phyloP scores from a whole-genome alignment of 2,888 invertebrate genomes.

The Dorcus parallelipipedus region DNA sequence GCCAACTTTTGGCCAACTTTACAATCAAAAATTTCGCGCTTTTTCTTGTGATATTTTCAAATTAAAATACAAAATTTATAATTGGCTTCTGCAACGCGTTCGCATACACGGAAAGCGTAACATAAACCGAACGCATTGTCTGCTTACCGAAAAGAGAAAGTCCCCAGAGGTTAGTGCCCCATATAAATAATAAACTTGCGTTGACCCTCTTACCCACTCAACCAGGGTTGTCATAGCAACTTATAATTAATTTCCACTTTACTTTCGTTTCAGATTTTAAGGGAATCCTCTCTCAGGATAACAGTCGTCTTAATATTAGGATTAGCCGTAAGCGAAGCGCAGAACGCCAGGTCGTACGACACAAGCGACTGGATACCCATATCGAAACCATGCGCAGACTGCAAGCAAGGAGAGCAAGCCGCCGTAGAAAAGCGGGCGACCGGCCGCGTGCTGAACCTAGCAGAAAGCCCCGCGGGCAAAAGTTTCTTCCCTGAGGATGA shows the following conservation, averaged over 20 bases:
- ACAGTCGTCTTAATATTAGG: slow-evolving; percentile 8
- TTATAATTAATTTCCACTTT: not conserved
- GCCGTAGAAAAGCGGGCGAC: slow-evolving; percentile 34
- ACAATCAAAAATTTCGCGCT: too few species aligned
- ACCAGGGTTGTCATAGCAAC: not conserved
- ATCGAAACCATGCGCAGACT: slow-evolving; percentile 42
- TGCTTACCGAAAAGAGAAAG: too few species aligned
- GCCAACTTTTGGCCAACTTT: too few species aligned
- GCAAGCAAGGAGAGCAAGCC: slow-evolving; percentile 24
- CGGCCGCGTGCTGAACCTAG: slow-evolving; percentile 42
- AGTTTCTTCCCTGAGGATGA: slow-evolving; percentile 37
- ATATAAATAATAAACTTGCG: too few species aligned
- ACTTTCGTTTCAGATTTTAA: slow-evolving; percentile 25
- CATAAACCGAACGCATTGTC: too few species aligned
- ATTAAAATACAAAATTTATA: too few species aligned
- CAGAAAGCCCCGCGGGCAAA: slow-evolving; percentile 24
- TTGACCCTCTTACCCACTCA: too few species aligned
- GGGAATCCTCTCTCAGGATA: slow-evolving; percentile 13
- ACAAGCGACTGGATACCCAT: slow-evolving; percentile 58
- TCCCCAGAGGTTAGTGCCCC: too few species aligned
- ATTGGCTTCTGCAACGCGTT: too few species aligned
- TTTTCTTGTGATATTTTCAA: too few species aligned
- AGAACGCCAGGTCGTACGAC: slow-evolving; percentile 35
- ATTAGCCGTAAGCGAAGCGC: slow-evolving; percentile 6
- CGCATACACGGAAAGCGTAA: too few species aligned